Evolutionary conservation across 2,113 vertebrate species (phyloP), one percentile per base, ranked within the genome.

Genomic region (Pteronura brasiliensis): DNA sequence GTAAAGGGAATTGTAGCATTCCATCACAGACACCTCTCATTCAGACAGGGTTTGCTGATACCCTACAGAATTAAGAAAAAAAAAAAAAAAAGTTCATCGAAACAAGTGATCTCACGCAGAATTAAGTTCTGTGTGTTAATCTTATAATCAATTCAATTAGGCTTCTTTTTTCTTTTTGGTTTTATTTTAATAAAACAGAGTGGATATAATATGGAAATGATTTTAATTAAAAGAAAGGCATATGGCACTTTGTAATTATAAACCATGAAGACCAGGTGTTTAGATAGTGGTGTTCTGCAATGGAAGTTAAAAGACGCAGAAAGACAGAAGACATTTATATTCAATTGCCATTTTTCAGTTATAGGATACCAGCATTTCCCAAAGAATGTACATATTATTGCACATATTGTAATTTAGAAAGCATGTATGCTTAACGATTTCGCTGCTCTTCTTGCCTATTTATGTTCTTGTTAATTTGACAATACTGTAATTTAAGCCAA

Each of bases 401-500:
- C 83, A 90, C 81, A 72, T 72, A 93, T 44, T 67, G 57, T 81
- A 88, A 95, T 49, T 81, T 97, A 94, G 90, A 49, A 93, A 96
- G 18, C 36, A 34, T 39, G 23, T 91, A 97, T 59, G 80, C 65
- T 97, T 94, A 90, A 98, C 44, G 44, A 85, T 93, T 79, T 36
- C 81, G 77, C 39, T 59, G 6, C 27, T 96, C 49, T 79, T 61
- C 94, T 97, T 95, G 31, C 55, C 90, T 88, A 7, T 95, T 97
- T 96, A 59, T 96, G 49, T 93, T 93, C 93, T 98, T 98, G 87
- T 39, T 98, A 97, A 98, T 98, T 95, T 97, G 93, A 88, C 82
- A 97, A 44, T 94, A 93, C 4, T 93, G 77, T 96, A 81, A 95
- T 77, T 95, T 89, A 98, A 98, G 80, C 77, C 83, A 97, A 97